Evolutionary conservation across 2,113 vertebrate species (phyloP).

Genomic region (Dolichotis patagonum): DNA sequence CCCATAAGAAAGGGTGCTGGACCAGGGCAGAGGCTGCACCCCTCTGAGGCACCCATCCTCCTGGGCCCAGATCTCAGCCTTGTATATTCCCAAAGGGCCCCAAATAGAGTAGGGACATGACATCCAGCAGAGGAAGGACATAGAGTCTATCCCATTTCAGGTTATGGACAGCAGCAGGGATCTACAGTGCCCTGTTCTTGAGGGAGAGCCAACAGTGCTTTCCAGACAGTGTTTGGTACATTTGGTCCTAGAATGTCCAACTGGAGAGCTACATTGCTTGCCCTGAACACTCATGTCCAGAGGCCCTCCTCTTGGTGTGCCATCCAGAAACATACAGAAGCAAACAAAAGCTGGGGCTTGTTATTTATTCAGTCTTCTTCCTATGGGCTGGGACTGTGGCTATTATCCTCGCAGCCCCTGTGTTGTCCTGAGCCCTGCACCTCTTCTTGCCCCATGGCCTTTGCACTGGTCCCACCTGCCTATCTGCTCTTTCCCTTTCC

Average conservation of each 20-base stretch:
- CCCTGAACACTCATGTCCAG: neutral
- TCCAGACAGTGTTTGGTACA: neutral
- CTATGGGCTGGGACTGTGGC: neutral
- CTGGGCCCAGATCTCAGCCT: neutral
- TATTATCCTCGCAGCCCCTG: neutral
- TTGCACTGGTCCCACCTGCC: neutral
- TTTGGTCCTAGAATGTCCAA: neutral
- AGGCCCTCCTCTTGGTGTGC: neutral
- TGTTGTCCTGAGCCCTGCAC: neutral
- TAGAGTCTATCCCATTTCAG: neutral
- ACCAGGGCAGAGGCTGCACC: neutral
- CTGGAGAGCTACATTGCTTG: too few species aligned
- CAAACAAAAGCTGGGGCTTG: neutral
- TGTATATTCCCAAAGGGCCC: too few species aligned
- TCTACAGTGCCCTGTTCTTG: accelerated
- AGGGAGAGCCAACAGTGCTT: neutral
- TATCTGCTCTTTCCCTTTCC: neutral
- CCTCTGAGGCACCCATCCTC: neutral
- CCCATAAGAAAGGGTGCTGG: neutral
- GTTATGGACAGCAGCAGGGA: neutral
- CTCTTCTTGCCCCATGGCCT: neutral
- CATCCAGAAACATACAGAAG: neutral
- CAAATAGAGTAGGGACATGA: neutral
- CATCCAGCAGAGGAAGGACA: neutral
- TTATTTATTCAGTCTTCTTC: too few species aligned